phyloP scores from a whole-genome alignment of 1,140 invertebrate species.

The Pseudomyrmex pallidus region DNA sequence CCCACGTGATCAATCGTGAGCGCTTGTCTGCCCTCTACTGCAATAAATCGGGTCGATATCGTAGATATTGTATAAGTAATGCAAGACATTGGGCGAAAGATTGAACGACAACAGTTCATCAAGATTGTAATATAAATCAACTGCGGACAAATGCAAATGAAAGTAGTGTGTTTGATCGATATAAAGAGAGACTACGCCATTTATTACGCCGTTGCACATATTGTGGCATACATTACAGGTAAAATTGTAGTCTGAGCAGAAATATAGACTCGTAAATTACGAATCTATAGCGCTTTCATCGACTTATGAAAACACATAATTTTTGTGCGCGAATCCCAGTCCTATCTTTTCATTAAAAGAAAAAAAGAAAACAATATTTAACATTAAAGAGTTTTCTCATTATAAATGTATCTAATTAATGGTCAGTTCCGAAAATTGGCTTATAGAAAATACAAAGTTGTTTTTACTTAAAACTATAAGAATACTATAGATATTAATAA shows the following conservation, averaged over 20 bases:
- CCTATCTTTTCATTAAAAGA: neutral
- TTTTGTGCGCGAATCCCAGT: conserved; percentile 2
- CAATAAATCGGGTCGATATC: conserved; percentile 1
- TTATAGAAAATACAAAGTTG: too few species aligned
- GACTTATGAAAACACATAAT: conserved; percentile 34
- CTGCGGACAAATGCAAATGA: neutral
- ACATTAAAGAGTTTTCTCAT: neutral
- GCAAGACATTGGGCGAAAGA: conserved; percentile 49
- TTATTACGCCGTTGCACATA: conserved; percentile 25
- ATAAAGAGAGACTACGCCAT: conserved; percentile 21
- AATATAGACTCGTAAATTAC: conserved; percentile 36
- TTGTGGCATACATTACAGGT: conserved; percentile 12
- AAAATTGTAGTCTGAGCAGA: conserved; percentile 16
- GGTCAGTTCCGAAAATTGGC: neutral
- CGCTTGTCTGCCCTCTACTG: neutral
- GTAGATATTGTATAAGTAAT: neutral
- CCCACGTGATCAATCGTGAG: conserved; percentile 18
- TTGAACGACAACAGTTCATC: conserved; percentile 58
- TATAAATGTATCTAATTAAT: too few species aligned
- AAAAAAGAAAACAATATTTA: neutral
- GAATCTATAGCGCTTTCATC: neutral
- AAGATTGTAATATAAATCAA: conserved; percentile 57
- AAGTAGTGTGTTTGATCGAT: conserved; percentile 50
- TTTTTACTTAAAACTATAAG: too few species aligned
- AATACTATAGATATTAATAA: too few species aligned